phyloP scores from a whole-genome alignment of 2,113 vertebrate species.

The Arvicanthis niloticus region DNA sequence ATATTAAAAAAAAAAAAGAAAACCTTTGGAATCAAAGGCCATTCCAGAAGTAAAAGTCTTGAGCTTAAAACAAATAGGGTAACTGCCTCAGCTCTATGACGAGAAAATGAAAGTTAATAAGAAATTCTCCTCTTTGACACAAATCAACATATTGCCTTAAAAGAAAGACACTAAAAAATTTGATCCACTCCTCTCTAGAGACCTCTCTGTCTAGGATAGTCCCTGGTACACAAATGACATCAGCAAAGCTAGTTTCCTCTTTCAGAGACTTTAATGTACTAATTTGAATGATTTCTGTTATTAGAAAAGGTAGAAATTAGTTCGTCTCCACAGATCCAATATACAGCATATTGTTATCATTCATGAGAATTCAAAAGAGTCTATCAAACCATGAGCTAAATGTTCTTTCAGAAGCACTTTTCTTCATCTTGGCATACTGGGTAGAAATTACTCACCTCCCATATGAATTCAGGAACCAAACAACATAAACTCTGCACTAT shows the following conservation, averaged over 20 bases:
- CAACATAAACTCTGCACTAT: background rate
- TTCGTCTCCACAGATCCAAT: background rate
- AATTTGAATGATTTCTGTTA: background rate
- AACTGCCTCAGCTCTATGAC: background rate
- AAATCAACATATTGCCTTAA: background rate
- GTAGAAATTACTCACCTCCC: background rate
- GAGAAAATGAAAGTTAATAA: background rate
- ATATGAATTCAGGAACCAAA: background rate
- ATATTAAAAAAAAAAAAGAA: too few species aligned
- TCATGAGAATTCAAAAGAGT: background rate
- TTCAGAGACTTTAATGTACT: background rate
- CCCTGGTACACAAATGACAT: background rate
- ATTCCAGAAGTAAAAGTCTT: background rate
- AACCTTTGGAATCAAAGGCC: background rate
- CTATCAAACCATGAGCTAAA: background rate
- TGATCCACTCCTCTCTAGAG: background rate
- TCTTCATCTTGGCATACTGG: background rate
- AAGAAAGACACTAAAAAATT: background rate
- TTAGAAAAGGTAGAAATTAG: background rate
- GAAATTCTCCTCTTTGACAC: background rate
- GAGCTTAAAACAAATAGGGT: background rate
- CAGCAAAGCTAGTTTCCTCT: background rate
- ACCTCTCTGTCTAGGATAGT: fast-evolving
- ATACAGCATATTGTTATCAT: background rate
- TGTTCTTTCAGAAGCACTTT: background rate